Evolutionary conservation across 92 coral and sea anemone genomes (phyloP), one percentile per base, ranked within the genome.

Genomic region (Zoanthus sociatus): DNA sequence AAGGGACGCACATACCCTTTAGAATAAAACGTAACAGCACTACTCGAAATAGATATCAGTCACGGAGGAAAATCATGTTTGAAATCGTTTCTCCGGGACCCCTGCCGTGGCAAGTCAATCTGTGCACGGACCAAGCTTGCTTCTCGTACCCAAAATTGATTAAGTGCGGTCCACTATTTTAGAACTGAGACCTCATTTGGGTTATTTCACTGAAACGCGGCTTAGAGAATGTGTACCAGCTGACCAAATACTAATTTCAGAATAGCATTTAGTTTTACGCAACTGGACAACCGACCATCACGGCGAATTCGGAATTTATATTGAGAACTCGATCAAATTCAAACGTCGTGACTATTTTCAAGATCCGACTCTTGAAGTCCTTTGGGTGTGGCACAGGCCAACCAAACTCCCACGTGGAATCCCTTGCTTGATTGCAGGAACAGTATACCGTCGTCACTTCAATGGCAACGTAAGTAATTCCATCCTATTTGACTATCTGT

Each of bases 151-250:
- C 6, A 44, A 71, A 32, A 33, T 61, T 15, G 69, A 61, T 61
- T 21, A 61, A 61, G 31, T 61, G 69, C 69, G 69, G 69, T 71
- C 76, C n/a, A 78, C 81, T 74, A 78, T 90, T 32, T 55, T 81
- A 54, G 92, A 90, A 55, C 48, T 86, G 17, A 91, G 77, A 42
- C 93, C 90, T 46, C 72, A 91, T 76, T 18, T 83, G 71, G 94
- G 78, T 55, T 88, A 78, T 68, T 50, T 91, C 55, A 91, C 89
- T 53, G 91, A 91, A 84, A 91, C 94, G 50, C 89, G 90, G 94
- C 84, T 92, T 21, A 82, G 88, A 48, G 95, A 87, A 60, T 73
- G 84, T 3, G 87, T 90, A 56, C 61, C 83, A 9, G 84, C 45
- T 15, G 63, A 63, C 83, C 89, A 55, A 42, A 56, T 89, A 13